These are phyloP conservation scores for Hypercompe scribonia DNA, from an alignment of 2,888 invertebrate genomes.

Conservation along the genomic window DNA sequence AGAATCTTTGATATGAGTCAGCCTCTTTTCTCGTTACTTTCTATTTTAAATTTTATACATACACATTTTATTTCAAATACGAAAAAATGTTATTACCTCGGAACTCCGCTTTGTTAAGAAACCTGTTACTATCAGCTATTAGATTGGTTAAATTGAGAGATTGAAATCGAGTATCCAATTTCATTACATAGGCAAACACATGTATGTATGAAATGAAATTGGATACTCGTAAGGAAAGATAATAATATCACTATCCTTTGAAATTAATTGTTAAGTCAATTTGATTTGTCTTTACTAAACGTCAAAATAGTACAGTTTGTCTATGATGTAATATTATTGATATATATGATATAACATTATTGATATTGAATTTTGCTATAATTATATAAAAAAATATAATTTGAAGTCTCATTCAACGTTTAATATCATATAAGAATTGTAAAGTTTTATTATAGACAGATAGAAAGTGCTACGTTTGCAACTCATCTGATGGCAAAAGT, in stretches of 20 bases:
- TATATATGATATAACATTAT: background rate
- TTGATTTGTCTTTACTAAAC: background rate
- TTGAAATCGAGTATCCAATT: background rate
- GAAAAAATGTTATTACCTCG: background rate
- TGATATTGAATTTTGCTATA: background rate
- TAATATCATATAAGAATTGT: too few species aligned
- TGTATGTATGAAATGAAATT: too few species aligned
- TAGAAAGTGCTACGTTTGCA: too few species aligned
- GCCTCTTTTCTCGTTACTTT: background rate
- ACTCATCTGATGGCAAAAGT: too few species aligned
- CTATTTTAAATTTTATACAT: background rate
- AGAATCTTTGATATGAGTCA: background rate
- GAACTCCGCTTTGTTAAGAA: background rate
- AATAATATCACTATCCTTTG: background rate
- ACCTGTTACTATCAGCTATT: background rate
- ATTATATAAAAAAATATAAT: too few species aligned
- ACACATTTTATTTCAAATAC: background rate
- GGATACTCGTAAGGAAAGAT: too few species aligned
- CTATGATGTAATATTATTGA: too few species aligned
- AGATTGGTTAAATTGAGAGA: background rate
- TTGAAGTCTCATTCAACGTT: too few species aligned
- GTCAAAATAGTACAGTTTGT: background rate
- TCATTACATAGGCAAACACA: too few species aligned
- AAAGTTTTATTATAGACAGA: too few species aligned
- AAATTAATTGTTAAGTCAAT: background rate